A percentile compares a stretch with the other conserved stretches of the same genome.
These are phyloP conservation scores for Brachionus paranguensis DNA, from an alignment of 1,140 invertebrate species.

Conservation along the genomic window DNA sequence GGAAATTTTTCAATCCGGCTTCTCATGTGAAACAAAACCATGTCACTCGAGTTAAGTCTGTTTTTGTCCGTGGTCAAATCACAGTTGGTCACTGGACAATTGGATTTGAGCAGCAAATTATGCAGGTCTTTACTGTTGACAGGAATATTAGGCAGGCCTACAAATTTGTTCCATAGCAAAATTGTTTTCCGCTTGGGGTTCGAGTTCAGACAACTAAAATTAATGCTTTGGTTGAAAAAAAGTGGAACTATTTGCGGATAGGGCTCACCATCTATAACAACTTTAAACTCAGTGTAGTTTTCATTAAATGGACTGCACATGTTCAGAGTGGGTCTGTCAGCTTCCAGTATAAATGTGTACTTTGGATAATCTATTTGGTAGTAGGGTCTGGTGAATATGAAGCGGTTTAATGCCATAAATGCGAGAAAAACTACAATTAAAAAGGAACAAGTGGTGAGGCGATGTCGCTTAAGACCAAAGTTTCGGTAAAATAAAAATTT, in stretches of 20 bases:
- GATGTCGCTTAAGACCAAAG: neutral
- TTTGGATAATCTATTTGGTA: neutral
- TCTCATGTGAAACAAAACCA: slow-evolving; percentile 39
- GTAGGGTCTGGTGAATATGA: neutral
- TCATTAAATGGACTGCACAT: neutral
- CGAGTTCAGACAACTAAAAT: slow-evolving; percentile 9
- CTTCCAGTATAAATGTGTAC: neutral
- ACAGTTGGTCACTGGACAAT: slow-evolving; percentile 10
- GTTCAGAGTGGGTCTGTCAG: neutral
- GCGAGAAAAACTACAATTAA: neutral
- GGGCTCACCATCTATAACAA: neutral
- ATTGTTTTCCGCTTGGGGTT: neutral
- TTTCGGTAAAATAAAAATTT: neutral
- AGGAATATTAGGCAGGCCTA: neutral
- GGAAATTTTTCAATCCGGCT: slow-evolving; percentile 23
- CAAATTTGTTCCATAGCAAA: slow-evolving; percentile 23
- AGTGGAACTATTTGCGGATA: slow-evolving; percentile 27
- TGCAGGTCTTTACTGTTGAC: neutral
- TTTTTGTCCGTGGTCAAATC: neutral
- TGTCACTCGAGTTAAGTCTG: slow-evolving; percentile 1
- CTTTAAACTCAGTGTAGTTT: neutral
- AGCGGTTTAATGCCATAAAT: neutral
- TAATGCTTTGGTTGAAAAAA: neutral
- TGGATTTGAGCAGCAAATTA: neutral
- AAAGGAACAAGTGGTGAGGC: neutral